phyloP scores from a whole-genome alignment of 2,797 vertebrate genomes.

The Onychomys arenicola region DNA sequence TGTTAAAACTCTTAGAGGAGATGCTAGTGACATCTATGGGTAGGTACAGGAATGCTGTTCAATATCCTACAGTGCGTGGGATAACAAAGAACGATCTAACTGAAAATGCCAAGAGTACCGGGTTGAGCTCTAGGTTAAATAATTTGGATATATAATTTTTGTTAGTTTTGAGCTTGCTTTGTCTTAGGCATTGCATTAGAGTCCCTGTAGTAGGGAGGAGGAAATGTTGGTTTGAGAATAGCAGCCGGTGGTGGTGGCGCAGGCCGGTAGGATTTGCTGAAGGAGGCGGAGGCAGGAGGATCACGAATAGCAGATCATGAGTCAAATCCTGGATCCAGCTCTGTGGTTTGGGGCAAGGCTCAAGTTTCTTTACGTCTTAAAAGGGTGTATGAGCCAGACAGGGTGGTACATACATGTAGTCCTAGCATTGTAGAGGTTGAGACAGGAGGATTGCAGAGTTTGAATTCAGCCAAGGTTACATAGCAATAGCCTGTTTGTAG shows the following conservation, averaged over 20 bases:
- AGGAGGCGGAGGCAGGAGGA: no score
- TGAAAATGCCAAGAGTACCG: neutral
- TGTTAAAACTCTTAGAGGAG: neutral
- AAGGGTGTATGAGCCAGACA: neutral
- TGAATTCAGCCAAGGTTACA: neutral
- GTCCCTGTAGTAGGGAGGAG: neutral
- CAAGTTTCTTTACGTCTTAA: conserved; percentile 25
- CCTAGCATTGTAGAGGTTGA: neutral
- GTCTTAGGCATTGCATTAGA: neutral
- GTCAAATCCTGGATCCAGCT: neutral
- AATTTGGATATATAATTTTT: neutral
- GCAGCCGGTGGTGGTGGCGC: no score
- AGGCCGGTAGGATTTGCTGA: no score
- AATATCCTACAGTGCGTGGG: neutral
- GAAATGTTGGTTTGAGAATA: conserved; percentile 38
- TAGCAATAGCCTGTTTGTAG: neutral
- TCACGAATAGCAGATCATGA: neutral
- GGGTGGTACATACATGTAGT: neutral
- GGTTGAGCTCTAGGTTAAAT: neutral
- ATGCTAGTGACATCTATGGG: conserved; percentile 26
- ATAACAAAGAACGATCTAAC: conserved; percentile 16
- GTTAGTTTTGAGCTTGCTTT: conserved; percentile 8
- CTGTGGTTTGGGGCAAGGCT: neutral
- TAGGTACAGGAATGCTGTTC: conserved; percentile 19
- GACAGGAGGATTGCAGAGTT: neutral